phyloP scores from a whole-genome alignment of 2,113 vertebrate genomes.

The Lontra canadensis region DNA sequence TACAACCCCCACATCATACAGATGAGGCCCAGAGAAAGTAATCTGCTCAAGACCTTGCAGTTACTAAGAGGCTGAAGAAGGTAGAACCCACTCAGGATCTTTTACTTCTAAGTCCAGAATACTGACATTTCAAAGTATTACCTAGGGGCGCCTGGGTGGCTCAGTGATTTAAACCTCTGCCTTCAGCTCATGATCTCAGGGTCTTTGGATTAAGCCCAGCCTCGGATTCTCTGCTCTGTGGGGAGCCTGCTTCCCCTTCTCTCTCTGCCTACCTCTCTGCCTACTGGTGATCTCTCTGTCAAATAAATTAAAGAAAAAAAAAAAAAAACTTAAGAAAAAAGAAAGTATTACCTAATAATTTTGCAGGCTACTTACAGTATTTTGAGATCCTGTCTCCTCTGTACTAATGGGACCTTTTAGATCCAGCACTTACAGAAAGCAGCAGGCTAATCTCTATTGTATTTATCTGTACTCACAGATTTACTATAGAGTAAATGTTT shows the following conservation, averaged over 20 bases:
- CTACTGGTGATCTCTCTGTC: too few species aligned
- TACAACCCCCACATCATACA: neutral
- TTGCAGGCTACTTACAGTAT: neutral
- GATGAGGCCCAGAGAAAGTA: neutral
- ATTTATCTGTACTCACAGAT: neutral
- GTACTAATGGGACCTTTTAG: neutral
- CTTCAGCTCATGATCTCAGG: too few species aligned
- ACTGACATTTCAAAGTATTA: neutral
- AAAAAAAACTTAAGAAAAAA: too few species aligned
- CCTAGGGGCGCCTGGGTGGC: neutral
- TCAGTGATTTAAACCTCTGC: too few species aligned
- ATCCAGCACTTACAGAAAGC: neutral
- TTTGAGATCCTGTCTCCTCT: neutral
- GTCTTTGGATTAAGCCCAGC: too few species aligned
- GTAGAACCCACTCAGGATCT: neutral
- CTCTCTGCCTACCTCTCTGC: too few species aligned
- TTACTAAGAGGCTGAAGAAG: neutral
- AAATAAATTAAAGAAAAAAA: too few species aligned
- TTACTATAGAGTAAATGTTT: conserved; percentile 8
- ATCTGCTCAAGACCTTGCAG: neutral
- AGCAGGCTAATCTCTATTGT: neutral
- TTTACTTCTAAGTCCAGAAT: neutral
- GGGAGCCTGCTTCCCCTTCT: too few species aligned
- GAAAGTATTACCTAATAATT: neutral
- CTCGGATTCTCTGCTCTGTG: too few species aligned